Evolutionary conservation across 2,113 vertebrate species (phyloP), one percentile per base, ranked within the genome.

Genomic region (Malurus elegans): DNA sequence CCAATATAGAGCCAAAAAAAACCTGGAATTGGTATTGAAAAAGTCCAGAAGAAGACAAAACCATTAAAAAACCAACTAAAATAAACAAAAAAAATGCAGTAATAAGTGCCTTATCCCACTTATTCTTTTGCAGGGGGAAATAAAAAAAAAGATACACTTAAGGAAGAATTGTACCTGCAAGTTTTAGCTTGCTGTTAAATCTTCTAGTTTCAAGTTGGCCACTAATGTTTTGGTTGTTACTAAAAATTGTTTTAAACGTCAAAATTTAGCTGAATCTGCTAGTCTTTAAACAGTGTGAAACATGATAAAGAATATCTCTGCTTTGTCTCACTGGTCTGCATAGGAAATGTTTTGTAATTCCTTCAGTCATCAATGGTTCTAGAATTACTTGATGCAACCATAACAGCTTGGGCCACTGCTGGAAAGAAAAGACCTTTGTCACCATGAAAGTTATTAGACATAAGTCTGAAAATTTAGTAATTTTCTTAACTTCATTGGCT

Each of bases 401-500:
- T 19, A 73, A 12, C 3, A 53, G 3, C 12, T 51, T 70, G 73
- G 42, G 14, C 3, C 18, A 50, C 10, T 66, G 42, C 9, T 16
- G 36, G 19, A 57, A 48, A 28, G 4, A 72, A 48, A 45, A 7
- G 1, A 61, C 6, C 1, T 51, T 62, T 34, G 10, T 56, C 31
- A 60, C 9, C 9, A 31, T n/a, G 6, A 29, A 56, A 54, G 2
- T 34, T n/a, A 23, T 23, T 56, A 65, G 12, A 50, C 5, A 8
- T 61, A 32, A 73, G 13, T 9, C 8, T 47, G 11, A 26, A 71
- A 76, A 58, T 17, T 36, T 0, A 62, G 4, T 29, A 0, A 24
- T 56, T 91, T 69, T 44, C 16, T 58, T 60, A 54, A 66, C 10
- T 54, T 42, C 15, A 15, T 7, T 66, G 58, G 4, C 2, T 32